phyloP scores from a whole-genome alignment of 2,113 vertebrate genomes.

The Himantopus leucocephalus region DNA sequence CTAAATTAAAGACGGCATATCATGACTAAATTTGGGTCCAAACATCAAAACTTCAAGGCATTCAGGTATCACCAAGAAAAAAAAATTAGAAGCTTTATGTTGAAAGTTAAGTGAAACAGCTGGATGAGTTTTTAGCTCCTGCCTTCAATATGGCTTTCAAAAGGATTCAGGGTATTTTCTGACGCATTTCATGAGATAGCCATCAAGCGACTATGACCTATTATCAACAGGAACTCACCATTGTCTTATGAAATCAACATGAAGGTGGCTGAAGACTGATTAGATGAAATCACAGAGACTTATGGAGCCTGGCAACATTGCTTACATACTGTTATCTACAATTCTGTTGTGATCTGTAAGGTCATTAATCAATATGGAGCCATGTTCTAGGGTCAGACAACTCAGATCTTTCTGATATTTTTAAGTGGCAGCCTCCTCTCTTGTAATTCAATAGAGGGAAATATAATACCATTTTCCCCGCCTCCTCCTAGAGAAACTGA shows the following conservation, averaged over 20 bases:
- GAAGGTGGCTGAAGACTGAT: neutral
- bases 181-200: neutral
- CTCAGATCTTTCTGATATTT: neutral
- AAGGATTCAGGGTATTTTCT: neutral
- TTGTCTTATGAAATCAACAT: conserved; percentile 23
- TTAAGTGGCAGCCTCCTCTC: neutral
- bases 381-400: conserved; percentile 5
- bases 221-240: neutral
- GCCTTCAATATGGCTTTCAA: neutral
- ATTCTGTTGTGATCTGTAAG: neutral
- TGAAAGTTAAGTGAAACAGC: neutral
- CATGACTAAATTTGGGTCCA: neutral
- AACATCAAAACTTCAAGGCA: neutral
- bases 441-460: neutral
- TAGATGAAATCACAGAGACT: neutral
- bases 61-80: neutral
- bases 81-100: neutral
- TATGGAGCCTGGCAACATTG: neutral
- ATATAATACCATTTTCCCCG: neutral
- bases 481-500: neutral
- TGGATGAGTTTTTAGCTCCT: neutral
- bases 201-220: neutral
- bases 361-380: conserved; percentile 36
- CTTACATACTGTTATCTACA: neutral
- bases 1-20: neutral